These are phyloP conservation scores for Phylloscopus trochilus DNA, from an alignment of 2,113 vertebrate genomes.

Conservation along the genomic window DNA sequence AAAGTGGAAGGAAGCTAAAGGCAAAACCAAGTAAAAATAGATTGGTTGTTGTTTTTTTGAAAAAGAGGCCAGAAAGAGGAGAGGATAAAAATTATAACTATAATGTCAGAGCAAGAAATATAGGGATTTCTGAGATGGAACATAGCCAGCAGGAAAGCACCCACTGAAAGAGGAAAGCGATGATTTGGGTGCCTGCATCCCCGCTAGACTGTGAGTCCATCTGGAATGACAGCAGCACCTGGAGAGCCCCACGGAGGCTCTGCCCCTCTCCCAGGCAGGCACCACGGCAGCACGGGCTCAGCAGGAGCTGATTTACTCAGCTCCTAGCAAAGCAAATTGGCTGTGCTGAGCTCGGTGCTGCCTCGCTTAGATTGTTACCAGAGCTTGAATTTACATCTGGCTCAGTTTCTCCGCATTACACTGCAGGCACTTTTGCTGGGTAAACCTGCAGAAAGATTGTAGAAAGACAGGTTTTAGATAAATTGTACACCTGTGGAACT, in stretches of 20 bases:
- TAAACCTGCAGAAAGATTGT: neutral
- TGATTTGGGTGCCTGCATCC: neutral
- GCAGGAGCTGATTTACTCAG: conserved; percentile 22
- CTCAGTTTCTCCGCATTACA: neutral
- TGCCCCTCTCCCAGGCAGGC: neutral
- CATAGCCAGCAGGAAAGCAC: neutral
- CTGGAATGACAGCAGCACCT: neutral
- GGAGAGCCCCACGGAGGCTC: neutral
- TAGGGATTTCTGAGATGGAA: neutral
- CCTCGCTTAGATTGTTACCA: neutral
- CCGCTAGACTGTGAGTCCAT: neutral
- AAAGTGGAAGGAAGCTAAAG: neutral
- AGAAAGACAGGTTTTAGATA: neutral
- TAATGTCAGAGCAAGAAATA: neutral
- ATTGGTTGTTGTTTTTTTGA: neutral
- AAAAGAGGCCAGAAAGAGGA: neutral
- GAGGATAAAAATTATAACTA: neutral
- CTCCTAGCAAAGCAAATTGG: conserved; percentile 12
- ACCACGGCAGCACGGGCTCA: neutral
- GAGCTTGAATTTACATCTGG: neutral
- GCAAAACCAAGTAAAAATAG: neutral
- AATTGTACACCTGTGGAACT: neutral
- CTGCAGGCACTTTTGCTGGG: neutral
- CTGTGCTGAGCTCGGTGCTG: neutral
- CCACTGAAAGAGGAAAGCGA: neutral